Base-by-base conservation (phyloP, 2,888 invertebrate genomes). In the Xestoiulus laeticollis region DNA sequence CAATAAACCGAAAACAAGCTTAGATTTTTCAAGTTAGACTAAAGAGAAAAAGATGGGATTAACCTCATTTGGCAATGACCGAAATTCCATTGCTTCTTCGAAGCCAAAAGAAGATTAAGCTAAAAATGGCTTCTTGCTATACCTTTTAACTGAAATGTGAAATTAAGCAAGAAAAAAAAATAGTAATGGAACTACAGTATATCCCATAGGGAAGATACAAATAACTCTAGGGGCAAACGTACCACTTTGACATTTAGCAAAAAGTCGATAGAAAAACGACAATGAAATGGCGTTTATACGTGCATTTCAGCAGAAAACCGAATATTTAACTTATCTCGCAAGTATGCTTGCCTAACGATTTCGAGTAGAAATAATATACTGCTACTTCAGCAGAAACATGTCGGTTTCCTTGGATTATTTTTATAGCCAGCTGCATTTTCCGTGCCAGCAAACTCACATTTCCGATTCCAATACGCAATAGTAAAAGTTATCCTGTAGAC, bases 341-440 rank as follows among this genome's bases (percentile, higher is more conserved):
- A 59, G 59, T 22, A 6, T 59, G 22, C 59, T 59, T 59, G 22
- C 59, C 22, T 59, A 22, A 59, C 59, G 59, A 59, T 59, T 59
- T 1, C 22, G n/a, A 59, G 59, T 59, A 59, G n/a, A 59, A 59
- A 59, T 59, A 59, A 59, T 59, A n/a, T 22, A 59, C 59, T 22
- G 59, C 59, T 59, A 59, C 59, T 59, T 22, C 59, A 59, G 5
- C 59, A 53, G 53, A 53, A 53, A 53, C 53, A 53, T 53, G 53
- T 53, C 53, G 53, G 53, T 53, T 53, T 53, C 16, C 53, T 59
- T 59, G 59, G 59, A 59, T 59, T 59, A 59, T 59, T 59, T 44
- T 59, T 59, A 59, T 59, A 22, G 59, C 59, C 59, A 59, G 59
- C 59, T 59, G 59, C 59, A 59, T 22, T n/a, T 59, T 59, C 59